Conservation (phyloP, 1,140 invertebrate species). For the Drosophila triauraria region DNA sequence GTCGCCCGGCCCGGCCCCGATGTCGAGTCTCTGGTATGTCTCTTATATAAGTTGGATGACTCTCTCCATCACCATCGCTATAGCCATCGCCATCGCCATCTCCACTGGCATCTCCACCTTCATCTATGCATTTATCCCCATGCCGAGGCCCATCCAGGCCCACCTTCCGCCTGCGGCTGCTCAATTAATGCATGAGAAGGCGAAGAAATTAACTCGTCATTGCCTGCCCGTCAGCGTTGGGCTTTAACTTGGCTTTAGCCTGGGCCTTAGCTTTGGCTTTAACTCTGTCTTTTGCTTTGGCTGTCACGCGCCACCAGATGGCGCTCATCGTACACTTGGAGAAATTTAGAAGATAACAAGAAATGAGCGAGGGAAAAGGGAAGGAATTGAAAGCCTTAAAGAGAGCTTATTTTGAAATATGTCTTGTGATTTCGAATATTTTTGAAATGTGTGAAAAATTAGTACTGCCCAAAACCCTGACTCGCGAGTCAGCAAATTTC, state of each 20-base stretch:
- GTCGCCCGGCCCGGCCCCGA: constrained; percentile 55
- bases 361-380: background rate
- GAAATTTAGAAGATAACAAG: constrained; percentile 26
- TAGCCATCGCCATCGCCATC: constrained; percentile 12
- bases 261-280: constrained; percentile 29
- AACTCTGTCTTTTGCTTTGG: constrained; percentile 34
- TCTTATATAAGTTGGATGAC: constrained; percentile 63
- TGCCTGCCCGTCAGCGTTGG: constrained; percentile 56
- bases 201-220: constrained; percentile 81
- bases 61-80: background rate
- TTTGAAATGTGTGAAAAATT: no score
- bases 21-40: constrained; percentile 22
- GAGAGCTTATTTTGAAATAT: no score
- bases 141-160: constrained; percentile 28
- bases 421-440: no score
- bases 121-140: constrained; percentile 22
- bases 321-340: constrained; percentile 62
- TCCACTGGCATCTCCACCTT: constrained; percentile 8
- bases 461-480: no score
- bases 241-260: constrained; percentile 12
- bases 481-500: no score
- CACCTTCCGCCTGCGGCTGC: constrained; percentile 36
- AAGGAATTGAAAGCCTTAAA: background rate
- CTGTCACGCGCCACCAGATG: constrained; percentile 74
- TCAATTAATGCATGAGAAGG: constrained; percentile 76